A percentile compares a stretch with the other conserved stretches of the same genome.
phyloP scores from a whole-genome alignment of 2,113 vertebrate species.

The Oncorhynchus gorbuscha region DNA sequence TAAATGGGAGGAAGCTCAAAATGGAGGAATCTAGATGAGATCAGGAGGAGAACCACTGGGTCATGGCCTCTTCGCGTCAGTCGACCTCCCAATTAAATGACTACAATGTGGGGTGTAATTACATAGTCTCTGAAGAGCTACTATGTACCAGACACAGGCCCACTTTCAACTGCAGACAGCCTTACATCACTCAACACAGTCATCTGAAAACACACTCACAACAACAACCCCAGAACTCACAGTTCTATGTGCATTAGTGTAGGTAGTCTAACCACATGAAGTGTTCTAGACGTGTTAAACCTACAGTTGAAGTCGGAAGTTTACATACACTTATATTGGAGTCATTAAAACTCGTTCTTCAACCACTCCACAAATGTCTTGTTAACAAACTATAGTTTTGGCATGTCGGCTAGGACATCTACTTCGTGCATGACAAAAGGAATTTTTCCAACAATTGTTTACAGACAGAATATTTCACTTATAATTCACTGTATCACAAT shows the following conservation, averaged over 20 bases:
- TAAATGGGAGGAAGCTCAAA: constrained; percentile 26
- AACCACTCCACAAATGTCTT: no score
- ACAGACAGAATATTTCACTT: no score
- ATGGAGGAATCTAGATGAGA: constrained; percentile 32
- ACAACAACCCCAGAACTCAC: neutral
- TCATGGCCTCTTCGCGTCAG: constrained; percentile 24
- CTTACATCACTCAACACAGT: constrained; percentile 40
- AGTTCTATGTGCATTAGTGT: neutral
- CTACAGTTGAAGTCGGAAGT: neutral
- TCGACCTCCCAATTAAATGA: constrained; percentile 37
- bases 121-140: constrained; percentile 38
- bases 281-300: neutral
- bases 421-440: no score
- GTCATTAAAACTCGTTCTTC: no score
- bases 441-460: no score
- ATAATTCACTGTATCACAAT: no score
- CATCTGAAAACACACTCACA: constrained; percentile 20
- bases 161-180: constrained; percentile 43
- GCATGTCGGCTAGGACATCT: no score
- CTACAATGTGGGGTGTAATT: constrained; percentile 47
- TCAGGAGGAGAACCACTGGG: neutral
- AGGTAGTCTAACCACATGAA: neutral
- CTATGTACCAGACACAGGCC: constrained; percentile 25
- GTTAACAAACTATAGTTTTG: no score
- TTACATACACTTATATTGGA: no score